phyloP scores from a whole-genome alignment of 2,797 vertebrate species.

The Siniperca undulata region DNA sequence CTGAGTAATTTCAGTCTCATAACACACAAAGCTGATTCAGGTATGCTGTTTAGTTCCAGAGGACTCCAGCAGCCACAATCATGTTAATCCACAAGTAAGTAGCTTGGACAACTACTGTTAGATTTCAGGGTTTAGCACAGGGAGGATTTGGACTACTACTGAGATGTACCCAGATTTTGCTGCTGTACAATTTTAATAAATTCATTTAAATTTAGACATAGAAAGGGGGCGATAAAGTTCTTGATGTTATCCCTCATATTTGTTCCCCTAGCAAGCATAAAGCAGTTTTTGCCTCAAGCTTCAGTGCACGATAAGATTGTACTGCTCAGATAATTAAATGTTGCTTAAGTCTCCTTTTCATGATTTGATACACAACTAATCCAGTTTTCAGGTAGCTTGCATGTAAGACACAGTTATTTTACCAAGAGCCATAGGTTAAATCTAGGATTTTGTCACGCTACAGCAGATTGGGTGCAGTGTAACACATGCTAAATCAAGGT shows the following conservation, averaged over 20 bases:
- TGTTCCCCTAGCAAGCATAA: conserved; percentile 16
- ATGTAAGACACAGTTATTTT: conserved; percentile 31
- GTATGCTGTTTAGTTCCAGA: conserved; percentile 33
- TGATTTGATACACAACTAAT: conserved; percentile 58
- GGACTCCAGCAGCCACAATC: conserved; percentile 23
- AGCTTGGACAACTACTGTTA: conserved; percentile 1
- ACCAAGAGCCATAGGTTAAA: conserved; percentile 30
- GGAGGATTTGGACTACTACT: not conserved
- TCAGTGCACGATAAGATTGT: conserved; percentile 48
- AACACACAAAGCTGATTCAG: conserved; percentile 51
- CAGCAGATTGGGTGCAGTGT: conserved; percentile 19
- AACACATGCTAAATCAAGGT: conserved; percentile 18
- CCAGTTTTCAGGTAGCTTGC: conserved; percentile 57
- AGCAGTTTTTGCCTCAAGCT: conserved; percentile 43
- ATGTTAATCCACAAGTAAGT: conserved; percentile 39
- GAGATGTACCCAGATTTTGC: conserved; percentile 4
- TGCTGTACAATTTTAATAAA: conserved; percentile 20
- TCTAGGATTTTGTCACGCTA: conserved; percentile 25
- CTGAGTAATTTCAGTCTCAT: conserved; percentile 24
- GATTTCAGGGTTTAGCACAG: not conserved
- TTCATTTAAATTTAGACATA: conserved; percentile 27
- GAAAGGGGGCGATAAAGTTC: not conserved
- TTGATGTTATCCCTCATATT: conserved; percentile 51
- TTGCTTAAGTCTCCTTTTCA: conserved; percentile 35
- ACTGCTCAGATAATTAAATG: conserved; percentile 52